Base-by-base conservation (phyloP, 1,140 invertebrate species). In the Planococcus citri region DNA sequence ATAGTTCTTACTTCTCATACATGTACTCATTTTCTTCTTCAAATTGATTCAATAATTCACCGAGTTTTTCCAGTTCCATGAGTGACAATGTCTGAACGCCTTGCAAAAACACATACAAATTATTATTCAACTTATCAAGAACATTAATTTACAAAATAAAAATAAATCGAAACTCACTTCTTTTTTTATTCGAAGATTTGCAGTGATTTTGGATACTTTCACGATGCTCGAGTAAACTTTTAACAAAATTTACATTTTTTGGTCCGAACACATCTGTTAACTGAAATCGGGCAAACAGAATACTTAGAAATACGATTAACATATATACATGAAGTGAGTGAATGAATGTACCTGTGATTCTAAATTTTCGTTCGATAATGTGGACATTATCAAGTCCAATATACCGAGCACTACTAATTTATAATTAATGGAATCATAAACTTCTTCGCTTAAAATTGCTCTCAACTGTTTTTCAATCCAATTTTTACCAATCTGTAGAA, bases 311-410 rank as follows among this genome's bases (percentile, higher is more conserved):
- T 25, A 4, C 3, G 17, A 64, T 17, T 17, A 25, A 22, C 12
- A 64, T 24, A 64, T 25, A 64, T 24, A 24, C 3, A 64, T 25
- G 25, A 24, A 24, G 2, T 4, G 24, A 64, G 2, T 64, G 10
- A 3, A 25, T 58, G 51, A 33, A 33, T 33, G 41, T 51, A 51
- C 6, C n/a, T 51, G 4, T 4, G n/a, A 51, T 21, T 78, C 75
- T 20, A 85, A 72, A 51, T 51, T 51, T 33, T 78, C 76, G 75
- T 83, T 80, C 72, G 83, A 82, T 73, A n/a, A 75, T 77, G 41
- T 71, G 71, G 73, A 67, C n/a, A 69, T 69, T 72, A 60, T 1
- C 29, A 21, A 33, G 69, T 25, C 51, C 33, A 68, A 14, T 29
- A 70, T 29, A 58, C 1, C 27, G 20, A 24, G 33, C 38, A 69